Conservation (phyloP, 2,888 invertebrate species). For the Noctua comes region DNA sequence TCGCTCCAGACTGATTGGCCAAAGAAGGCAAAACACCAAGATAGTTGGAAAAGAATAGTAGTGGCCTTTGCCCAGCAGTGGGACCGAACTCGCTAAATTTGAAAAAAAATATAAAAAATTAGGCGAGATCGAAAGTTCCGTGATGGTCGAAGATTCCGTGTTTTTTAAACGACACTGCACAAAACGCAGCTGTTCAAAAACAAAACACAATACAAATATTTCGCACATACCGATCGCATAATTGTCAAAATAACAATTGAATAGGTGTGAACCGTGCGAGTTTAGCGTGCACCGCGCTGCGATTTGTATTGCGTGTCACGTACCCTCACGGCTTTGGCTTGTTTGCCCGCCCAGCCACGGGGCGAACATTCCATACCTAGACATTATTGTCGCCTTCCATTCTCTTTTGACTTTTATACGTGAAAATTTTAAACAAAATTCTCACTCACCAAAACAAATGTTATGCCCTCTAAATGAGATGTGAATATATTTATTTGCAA, state of each 20-base stretch:
- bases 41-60: too few relatives aligned
- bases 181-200: neutral
- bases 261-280: constrained; percentile 61
- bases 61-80: neutral
- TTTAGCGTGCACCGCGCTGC: constrained; percentile 55
- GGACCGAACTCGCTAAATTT: too few relatives aligned
- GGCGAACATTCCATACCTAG: constrained; percentile 71
- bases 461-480: constrained; percentile 52
- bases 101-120: too few relatives aligned
- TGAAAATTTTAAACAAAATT: constrained; percentile 56
- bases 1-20: too few relatives aligned
- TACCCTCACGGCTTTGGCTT: constrained; percentile 76
- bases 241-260: constrained; percentile 61
- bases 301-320: constrained; percentile 81
- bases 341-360: constrained; percentile 75
- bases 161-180: neutral
- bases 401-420: constrained; percentile 64
- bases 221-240: constrained; percentile 35
- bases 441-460: constrained; percentile 49
- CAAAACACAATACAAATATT: constrained; percentile 5
- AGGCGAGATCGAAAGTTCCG: too few relatives aligned
- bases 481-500: constrained; percentile 58
- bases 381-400: constrained; percentile 67
- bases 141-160: neutral
- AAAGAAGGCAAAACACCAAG: too few relatives aligned